phyloP scores from a whole-genome alignment of 1,140 invertebrate species.

The Sinella curviseta region DNA sequence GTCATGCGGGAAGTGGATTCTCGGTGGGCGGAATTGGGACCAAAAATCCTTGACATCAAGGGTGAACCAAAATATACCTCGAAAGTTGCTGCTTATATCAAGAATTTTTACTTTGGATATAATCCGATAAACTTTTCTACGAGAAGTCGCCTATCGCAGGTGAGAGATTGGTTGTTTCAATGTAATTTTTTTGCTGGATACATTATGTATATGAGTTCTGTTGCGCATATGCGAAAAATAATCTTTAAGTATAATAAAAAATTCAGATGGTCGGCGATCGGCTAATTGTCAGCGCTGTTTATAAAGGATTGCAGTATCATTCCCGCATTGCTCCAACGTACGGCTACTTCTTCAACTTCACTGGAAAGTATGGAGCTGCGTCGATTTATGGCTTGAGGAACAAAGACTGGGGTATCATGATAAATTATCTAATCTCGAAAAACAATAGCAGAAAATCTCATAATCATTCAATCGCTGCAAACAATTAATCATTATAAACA shows the following conservation, averaged over 20 bases:
- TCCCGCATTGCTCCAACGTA: constrained; percentile 31
- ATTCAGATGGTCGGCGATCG: constrained; percentile 40
- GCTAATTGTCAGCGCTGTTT: constrained; percentile 28
- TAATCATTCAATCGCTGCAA: too few species aligned
- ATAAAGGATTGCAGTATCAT: constrained; percentile 35
- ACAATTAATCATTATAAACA: too few species aligned
- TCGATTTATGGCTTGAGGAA: constrained; percentile 27
- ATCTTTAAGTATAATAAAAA: neutral
- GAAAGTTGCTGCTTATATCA: constrained; percentile 20
- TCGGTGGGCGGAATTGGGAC: constrained; percentile 35
- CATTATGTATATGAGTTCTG: neutral
- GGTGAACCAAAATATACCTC: constrained; percentile 26
- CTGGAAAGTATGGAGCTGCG: constrained; percentile 32
- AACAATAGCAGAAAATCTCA: too few species aligned
- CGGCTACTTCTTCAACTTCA: constrained; percentile 40
- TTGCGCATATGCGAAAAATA: neutral
- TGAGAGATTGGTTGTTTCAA: too few species aligned
- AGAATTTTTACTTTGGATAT: constrained; percentile 36
- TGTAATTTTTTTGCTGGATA: neutral
- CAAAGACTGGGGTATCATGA: constrained; percentile 35
- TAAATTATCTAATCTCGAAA: neutral
- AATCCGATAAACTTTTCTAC: constrained; percentile 27
- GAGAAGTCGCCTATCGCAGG: constrained; percentile 16
- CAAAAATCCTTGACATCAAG: constrained; percentile 29
- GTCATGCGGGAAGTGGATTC: constrained; percentile 30